Conservation (phyloP, 1,140 invertebrate genomes). For the Babylonia areolata region DNA sequence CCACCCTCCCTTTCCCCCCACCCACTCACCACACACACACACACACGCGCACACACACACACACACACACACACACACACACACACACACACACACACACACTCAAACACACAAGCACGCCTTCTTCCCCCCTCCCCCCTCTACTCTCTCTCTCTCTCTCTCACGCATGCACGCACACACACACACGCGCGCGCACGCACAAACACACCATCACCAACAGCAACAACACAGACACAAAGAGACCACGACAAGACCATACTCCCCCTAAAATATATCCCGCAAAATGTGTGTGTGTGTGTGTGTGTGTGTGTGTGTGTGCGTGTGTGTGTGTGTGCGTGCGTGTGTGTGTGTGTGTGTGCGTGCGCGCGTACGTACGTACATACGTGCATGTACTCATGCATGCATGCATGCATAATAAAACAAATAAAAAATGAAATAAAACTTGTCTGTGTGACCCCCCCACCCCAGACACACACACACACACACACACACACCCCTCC, state of each 20-base stretch:
- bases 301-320: constrained; percentile 25
- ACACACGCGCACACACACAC: not conserved
- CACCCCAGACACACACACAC: no score
- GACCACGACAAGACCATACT: not conserved
- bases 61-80: constrained; percentile 16
- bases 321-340: constrained; percentile 24
- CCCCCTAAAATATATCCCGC: not conserved
- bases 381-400: not conserved
- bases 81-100: constrained; percentile 15
- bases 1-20: no score
- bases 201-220: not conserved
- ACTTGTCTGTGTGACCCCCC: no score
- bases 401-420: not conserved
- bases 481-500: no score
- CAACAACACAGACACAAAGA: not conserved
- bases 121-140: no score
- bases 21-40: no score
- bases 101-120: no score
- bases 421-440: no score
- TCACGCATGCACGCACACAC: no score
- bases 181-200: no score
- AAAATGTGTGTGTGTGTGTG: not conserved
- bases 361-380: not conserved
- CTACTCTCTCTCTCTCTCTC: no score
- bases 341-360: constrained; percentile 22